Evolutionary conservation across 2,888 invertebrate species (phyloP).

Genomic region (Dione juno): DNA sequence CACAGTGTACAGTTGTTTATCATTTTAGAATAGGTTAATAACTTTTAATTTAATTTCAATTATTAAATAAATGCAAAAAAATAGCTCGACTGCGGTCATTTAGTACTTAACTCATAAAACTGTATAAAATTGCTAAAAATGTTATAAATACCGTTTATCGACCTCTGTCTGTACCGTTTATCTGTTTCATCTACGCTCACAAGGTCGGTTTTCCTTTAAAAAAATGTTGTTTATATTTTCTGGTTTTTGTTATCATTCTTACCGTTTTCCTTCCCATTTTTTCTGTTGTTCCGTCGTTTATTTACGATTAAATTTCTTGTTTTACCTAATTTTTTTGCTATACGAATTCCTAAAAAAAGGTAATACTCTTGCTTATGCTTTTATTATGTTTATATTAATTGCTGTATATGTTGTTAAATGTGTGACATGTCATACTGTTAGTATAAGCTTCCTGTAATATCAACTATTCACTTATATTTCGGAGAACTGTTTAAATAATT

Average conservation of each 20-base stretch:
- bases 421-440: background rate
- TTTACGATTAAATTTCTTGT: conserved; percentile 56
- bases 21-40: background rate
- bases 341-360: conserved; percentile 46
- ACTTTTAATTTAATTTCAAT: conserved; percentile 14
- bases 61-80: conserved; percentile 17
- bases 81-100: background rate
- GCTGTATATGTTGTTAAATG: background rate
- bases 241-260: conserved; percentile 22
- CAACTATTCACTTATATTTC: background rate
- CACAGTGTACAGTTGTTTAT: too few relatives aligned
- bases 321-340: conserved; percentile 52
- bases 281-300: conserved; percentile 33
- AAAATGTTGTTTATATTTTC: conserved; percentile 25
- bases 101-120: conserved; percentile 20
- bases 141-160: conserved; percentile 35
- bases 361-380: conserved; percentile 31
- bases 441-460: background rate
- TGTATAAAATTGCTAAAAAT: conserved; percentile 25
- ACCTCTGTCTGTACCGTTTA: too few relatives aligned
- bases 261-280: conserved; percentile 26
- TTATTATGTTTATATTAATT: background rate
- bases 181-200: conserved; percentile 25
- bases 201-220: conserved; percentile 27
- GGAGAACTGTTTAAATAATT: background rate